phyloP scores from a whole-genome alignment of 1,140 invertebrate species.

The Lepidurus couesii region DNA sequence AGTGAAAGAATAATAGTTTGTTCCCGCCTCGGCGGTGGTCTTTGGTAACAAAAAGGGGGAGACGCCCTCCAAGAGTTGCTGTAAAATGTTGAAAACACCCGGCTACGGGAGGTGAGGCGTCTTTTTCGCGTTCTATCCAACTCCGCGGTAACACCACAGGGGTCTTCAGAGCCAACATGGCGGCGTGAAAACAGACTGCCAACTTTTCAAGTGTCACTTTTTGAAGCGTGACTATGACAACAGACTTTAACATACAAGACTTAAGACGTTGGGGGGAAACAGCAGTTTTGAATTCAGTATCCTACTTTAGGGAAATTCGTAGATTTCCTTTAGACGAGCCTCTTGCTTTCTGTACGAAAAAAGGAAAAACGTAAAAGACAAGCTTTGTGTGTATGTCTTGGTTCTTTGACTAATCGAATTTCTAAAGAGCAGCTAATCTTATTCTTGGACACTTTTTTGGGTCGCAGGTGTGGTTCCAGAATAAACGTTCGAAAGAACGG shows the following conservation, averaged over 20 bases:
- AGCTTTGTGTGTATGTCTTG: constrained; percentile 2
- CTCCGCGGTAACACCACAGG: constrained; percentile 21
- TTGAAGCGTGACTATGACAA: constrained; percentile 3
- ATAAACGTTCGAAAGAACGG: constrained; percentile 95
- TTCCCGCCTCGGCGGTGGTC: constrained; percentile 12
- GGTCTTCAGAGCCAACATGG: constrained; percentile 23
- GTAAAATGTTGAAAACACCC: not conserved
- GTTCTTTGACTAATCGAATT: not conserved
- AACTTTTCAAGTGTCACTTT: constrained; percentile 11
- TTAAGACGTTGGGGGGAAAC: too few species aligned
- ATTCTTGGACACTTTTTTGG: constrained; percentile 34
- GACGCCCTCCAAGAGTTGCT: not conserved
- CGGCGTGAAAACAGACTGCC: not conserved
- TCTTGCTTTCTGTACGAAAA: too few species aligned
- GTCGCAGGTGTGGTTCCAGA: constrained; percentile 97
- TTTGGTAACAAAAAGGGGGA: not conserved
- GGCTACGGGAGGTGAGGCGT: not conserved
- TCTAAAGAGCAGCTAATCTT: not conserved
- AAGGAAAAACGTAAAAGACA: too few species aligned
- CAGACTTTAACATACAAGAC: not conserved
- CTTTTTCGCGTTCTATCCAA: constrained; percentile 4
- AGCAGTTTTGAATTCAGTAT: too few species aligned
- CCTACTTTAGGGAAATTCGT: too few species aligned
- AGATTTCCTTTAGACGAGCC: too few species aligned
- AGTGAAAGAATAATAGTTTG: not conserved